phyloP scores from a whole-genome alignment of 2,113 vertebrate genomes.

The Vidua chalybeata region DNA sequence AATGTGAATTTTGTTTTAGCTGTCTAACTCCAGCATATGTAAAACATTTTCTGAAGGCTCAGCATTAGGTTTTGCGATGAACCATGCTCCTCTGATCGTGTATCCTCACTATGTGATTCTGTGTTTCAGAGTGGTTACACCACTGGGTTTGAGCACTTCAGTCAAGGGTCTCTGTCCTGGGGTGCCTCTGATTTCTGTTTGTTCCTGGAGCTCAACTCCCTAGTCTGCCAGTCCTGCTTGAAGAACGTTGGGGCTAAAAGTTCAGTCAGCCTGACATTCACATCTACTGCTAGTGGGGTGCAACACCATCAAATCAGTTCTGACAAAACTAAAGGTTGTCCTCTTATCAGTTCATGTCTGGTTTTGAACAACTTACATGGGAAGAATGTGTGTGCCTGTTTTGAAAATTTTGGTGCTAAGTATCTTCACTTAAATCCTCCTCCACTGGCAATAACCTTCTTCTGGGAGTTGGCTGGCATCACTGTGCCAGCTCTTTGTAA shows the following conservation, averaged over 20 bases:
- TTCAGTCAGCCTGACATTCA: not conserved
- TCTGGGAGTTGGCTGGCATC: not conserved
- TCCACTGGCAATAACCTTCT: not conserved
- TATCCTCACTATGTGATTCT: fast-evolving
- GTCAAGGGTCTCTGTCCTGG: not conserved
- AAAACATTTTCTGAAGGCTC: not conserved
- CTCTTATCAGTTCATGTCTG: not conserved
- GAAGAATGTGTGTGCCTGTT: not conserved
- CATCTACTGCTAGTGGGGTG: fast-evolving
- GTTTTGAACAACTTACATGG: not conserved
- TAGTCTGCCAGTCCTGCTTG: not conserved
- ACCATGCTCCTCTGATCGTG: fast-evolving
- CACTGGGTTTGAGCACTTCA: not conserved
- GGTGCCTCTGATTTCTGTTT: not conserved
- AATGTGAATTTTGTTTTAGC: not conserved
- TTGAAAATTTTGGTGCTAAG: not conserved
- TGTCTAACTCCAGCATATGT: not conserved
- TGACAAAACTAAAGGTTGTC: not conserved
- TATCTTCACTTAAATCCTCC: not conserved
- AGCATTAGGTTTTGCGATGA: not conserved
- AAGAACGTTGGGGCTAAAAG: not conserved
- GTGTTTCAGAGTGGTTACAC: not conserved
- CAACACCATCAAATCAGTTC: not conserved
- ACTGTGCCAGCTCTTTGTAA: not conserved
- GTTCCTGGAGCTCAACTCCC: not conserved